Evolutionary conservation across 2,113 vertebrate genomes (phyloP), one percentile per base, ranked within the genome.

Genomic region (Podiceps cristatus): DNA sequence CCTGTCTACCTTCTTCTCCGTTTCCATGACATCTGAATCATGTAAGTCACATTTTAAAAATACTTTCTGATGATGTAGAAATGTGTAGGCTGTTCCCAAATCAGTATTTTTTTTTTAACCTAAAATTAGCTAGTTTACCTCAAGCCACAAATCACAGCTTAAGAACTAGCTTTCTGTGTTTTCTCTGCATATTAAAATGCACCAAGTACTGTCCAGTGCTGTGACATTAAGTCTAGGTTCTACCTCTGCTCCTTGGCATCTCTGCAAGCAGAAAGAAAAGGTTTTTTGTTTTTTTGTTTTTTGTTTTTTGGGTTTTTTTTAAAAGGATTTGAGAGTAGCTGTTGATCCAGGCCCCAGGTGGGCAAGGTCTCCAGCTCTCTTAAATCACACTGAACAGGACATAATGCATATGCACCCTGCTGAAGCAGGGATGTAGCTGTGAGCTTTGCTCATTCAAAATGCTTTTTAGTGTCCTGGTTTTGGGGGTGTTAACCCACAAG

Each of bases 31-130:
- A 88, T 82, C 58, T 7, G 62, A 95, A 81, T 86, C 31, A 60
- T 86, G 97, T 98, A 95, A 98, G 97, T 96, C 12, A 45, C 4
- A 7, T 67, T 94, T 80, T 50, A 53, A 66, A 62, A 79, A 76
- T 76, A 60, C 9, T 91, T 94, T 78, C 37, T 90, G n/a, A 68
- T 87, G 20, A 82, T 84, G 37, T 76, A 59, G 33, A 88, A 91
- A 86, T 47, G 33, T 1, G 11, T 79, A 82, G 59, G 31, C 35
- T 53, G 10, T 58, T 92, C 42, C 47, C 27, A 78, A 75, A 49
- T 27, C 17, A 25, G 5, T 69, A 28, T 5, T 44, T 31, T 68
- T 78, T 37, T 45, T 75, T 25, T 42, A 77, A 33, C 14, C 13
- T 86, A 35, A 60, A 81, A 33, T 74, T 49, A 47, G 17, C n/a